These are phyloP conservation scores for Tetheella fluctuosa DNA, from an alignment of 2,888 invertebrate genomes.

Conservation along the genomic window DNA sequence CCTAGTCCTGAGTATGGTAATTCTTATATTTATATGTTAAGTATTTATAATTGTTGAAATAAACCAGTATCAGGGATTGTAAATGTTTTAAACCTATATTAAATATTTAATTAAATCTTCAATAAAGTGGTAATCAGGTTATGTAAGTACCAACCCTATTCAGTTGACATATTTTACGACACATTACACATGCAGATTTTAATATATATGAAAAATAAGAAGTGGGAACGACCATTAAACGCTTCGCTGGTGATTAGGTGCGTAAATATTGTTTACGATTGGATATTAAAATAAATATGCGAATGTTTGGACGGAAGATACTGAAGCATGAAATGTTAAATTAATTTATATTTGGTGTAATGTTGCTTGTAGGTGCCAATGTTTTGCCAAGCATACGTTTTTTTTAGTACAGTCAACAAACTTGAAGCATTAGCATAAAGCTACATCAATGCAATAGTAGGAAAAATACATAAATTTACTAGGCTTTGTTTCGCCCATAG, in stretches of 20 bases:
- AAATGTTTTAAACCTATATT: too few species aligned
- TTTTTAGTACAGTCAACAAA: too few species aligned
- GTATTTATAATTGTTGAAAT: too few species aligned
- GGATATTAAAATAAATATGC: constrained; percentile 7
- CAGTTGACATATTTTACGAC: constrained; percentile 19
- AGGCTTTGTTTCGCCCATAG: too few species aligned
- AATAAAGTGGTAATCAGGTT: background rate
- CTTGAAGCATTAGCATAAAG: too few species aligned
- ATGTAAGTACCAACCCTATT: background rate
- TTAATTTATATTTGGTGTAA: background rate
- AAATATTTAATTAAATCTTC: background rate
- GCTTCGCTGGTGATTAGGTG: constrained; percentile 38
- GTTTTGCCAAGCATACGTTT: too few species aligned
- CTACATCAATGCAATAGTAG: too few species aligned
- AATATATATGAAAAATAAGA: constrained; percentile 63
- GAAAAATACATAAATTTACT: too few species aligned
- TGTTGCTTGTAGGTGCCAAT: too few species aligned
- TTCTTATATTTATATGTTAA: too few species aligned
- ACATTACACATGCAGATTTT: constrained; percentile 65
- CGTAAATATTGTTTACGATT: constrained; percentile 12
- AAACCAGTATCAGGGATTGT: too few species aligned
- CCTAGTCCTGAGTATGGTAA: too few species aligned
- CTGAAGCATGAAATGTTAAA: background rate
- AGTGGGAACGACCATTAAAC: constrained; percentile 50
- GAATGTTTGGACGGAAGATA: background rate